phyloP scores from a whole-genome alignment of 1,140 invertebrate genomes.

The Heliconius hermathena region DNA sequence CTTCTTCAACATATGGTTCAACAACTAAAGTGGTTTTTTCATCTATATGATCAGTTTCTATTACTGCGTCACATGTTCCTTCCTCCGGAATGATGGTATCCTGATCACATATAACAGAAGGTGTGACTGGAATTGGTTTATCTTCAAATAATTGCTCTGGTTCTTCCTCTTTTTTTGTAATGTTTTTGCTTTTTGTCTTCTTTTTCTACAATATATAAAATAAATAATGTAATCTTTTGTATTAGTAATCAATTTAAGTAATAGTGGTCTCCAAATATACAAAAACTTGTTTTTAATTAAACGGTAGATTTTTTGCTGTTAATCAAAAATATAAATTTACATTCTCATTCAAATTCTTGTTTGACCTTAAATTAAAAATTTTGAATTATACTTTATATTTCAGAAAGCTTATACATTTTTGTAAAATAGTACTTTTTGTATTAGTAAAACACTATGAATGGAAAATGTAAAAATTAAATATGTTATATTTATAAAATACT shows the following conservation, averaged over 20 bases:
- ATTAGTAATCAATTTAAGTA: no score
- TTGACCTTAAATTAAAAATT: no score
- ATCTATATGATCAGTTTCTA: not conserved
- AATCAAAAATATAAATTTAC: no score
- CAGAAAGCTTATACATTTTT: no score
- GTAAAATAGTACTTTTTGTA: no score
- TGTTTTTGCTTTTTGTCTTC: constrained; percentile 55
- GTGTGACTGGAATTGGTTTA: not conserved
- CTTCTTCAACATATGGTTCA: constrained; percentile 3
- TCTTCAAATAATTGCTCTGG: constrained; percentile 9
- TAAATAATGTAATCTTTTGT: not conserved
- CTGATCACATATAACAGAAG: not conserved
- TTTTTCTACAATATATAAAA: constrained; percentile 57
- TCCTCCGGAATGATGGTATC: not conserved
- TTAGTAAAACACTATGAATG: no score
- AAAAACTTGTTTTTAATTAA: no score
- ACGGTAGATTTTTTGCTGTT: no score
- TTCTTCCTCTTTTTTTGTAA: constrained; percentile 30
- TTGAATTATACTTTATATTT: no score
- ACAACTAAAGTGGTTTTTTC: constrained; percentile 5
- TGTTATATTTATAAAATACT: not conserved
- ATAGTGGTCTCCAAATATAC: no score
- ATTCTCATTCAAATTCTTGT: no score
- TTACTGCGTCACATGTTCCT: not conserved
- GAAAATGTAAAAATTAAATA: no score